Base-by-base conservation (phyloP, 2,113 vertebrate genomes). In the Balaeniceps rex region DNA sequence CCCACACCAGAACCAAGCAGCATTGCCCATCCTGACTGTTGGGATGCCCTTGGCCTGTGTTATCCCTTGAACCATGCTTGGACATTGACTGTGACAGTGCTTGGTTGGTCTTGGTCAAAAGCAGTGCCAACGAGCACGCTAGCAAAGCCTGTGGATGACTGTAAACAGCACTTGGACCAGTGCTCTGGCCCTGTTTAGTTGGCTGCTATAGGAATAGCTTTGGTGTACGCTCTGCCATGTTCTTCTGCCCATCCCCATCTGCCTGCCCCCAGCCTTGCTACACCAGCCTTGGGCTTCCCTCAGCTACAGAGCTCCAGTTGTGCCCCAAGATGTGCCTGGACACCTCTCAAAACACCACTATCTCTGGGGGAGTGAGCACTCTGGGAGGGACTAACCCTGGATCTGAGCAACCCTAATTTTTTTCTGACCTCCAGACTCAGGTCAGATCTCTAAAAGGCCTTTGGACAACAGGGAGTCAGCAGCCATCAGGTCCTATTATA, bases 71-170 rank as follows among this genome's bases (percentile, higher is more conserved):
- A 36, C 19, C 13, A 33, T 6, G 4, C 19, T 75, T 61, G 18
- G 42, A 38, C 3, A 3, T 11, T 26, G 17, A 46, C 57, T n/a
- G 19, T 29, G 55, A 16, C 7, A 1, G 2, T 46, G 31, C 4
- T 61, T 8, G 6, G 51, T 21, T 46, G 64, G n/a, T 42, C 64
- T 70, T 49, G 17, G 49, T 46, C 24, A 75, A 49, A 86, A 49
- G 1, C 14, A 33, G 65, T 44, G 34, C 6, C 70, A 68, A 31
- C 1, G 1, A 80, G 34, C 36, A 52, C 3, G 0, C 19, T 34
- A 51, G n/a, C 14, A 81, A 86, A 80, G 38, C 31, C 31, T 44
- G 23, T 14, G n/a, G 13, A 12, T 54, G 51, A 47, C 3, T 33
- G 14, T 2, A 28, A 90, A 34, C 31, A 36, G 25, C 23, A 28